phyloP scores from a whole-genome alignment of 1,140 invertebrate species.

The Ganaspis sp. region DNA sequence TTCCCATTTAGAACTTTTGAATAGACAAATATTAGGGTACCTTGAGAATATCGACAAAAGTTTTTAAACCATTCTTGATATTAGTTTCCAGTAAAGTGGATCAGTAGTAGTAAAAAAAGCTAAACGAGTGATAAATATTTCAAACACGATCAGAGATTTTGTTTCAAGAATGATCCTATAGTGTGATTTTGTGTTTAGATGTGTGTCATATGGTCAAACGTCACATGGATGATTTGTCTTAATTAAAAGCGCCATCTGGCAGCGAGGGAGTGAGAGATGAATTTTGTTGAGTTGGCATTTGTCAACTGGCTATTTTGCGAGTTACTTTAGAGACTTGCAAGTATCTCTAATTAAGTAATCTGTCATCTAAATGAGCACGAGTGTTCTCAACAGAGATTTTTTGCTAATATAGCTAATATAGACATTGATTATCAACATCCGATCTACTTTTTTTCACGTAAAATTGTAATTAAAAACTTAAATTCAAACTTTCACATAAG shows the following conservation, averaged over 20 bases:
- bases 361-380: background rate
- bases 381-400: background rate
- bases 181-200: constrained; percentile 1
- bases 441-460: too few relatives aligned
- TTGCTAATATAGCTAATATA: too few relatives aligned
- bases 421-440: too few relatives aligned
- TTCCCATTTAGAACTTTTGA: too few relatives aligned
- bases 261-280: constrained; percentile 18
- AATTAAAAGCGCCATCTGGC: constrained; percentile 24
- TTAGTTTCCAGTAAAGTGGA: too few relatives aligned
- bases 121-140: background rate
- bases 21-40: too few relatives aligned
- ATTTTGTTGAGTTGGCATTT: constrained; percentile 23
- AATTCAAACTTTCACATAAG: too few relatives aligned
- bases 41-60: too few relatives aligned
- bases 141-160: background rate
- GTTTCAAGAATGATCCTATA: background rate
- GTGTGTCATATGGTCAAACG: constrained; percentile 22
- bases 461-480: background rate
- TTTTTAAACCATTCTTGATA: too few relatives aligned
- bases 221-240: constrained; percentile 22
- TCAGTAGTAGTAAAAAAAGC: too few relatives aligned
- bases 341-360: constrained; percentile 1
- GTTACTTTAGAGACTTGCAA: background rate
- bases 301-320: constrained; percentile 24